Evolutionary conservation across 2,113 vertebrate species (phyloP).

Genomic region (Xyliphius kryptos): DNA sequence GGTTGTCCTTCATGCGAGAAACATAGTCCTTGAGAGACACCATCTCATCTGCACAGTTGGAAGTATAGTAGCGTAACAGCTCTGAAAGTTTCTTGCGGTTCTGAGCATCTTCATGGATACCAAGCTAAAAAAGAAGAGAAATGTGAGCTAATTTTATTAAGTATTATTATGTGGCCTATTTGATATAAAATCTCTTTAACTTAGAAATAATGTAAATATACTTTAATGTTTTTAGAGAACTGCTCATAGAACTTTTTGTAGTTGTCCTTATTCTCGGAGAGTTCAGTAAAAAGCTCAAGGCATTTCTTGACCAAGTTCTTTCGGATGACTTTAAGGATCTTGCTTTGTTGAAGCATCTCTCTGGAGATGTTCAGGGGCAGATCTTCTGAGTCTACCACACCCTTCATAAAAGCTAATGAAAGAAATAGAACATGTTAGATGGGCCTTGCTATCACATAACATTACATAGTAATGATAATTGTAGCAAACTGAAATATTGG

Average conservation of each 20-base stretch:
- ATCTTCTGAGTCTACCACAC: constrained; percentile 95
- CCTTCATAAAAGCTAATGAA: constrained; percentile 88
- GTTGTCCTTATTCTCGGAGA: constrained; percentile 93
- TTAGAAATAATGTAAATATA: too few relatives aligned
- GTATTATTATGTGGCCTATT: too few relatives aligned
- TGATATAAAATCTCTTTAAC: too few relatives aligned
- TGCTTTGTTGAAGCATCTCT: constrained; percentile 97
- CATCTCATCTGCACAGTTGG: constrained; percentile 90
- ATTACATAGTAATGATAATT: too few relatives aligned
- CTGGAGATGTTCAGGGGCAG: constrained; percentile 93
- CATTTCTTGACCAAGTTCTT: constrained; percentile 98
- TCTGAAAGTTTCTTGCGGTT: constrained; percentile 94
- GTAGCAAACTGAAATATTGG: too few relatives aligned
- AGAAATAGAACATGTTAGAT: too few relatives aligned
- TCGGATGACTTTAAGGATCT: constrained; percentile 93
- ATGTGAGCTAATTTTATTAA: too few relatives aligned
- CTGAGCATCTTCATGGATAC: constrained; percentile 93
- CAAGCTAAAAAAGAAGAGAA: too few relatives aligned
- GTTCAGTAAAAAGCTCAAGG: constrained; percentile 85
- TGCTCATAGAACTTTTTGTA: constrained; percentile 96
- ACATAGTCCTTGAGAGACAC: constrained; percentile 95
- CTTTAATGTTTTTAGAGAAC: constrained; percentile 96
- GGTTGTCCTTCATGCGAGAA: constrained; percentile 92
- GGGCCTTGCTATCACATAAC: too few relatives aligned
- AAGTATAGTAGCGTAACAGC: constrained; percentile 85